Base-by-base conservation (phyloP, 2,113 vertebrate species). In the Oreochromis niloticus region DNA sequence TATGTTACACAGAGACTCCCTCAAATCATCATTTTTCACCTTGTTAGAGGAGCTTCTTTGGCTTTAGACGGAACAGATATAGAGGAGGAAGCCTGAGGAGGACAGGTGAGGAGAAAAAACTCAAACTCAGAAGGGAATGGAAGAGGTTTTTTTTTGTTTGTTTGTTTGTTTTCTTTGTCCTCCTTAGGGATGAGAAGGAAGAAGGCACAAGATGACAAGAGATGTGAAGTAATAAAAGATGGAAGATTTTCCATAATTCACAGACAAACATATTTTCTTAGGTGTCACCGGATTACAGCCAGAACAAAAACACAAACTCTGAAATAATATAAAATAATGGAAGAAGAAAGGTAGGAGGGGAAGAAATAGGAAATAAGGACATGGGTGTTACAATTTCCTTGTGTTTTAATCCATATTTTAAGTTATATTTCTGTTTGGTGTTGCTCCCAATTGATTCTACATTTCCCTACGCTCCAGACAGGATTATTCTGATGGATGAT, bases 371-470 rank as follows among this genome's bases (percentile, higher is more conserved):
- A 87, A 91, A 73, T 78, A 63, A 87, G 52, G 75, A 27, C 83
- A 75, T 2, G 9, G 13, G 12, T 83, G 57, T 59, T 82, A 63
- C 48, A 36, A 39, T 57, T 84, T 57, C 16, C 52, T 14, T 1
- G 3, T 68, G 61, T 89, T 89, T 86, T 81, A 91, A 85, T 92
- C 52, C 85, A 92, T 91, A 86, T 89, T 89, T 90, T 54, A 91
- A 50, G 27, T 22, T n/a, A 11, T 27, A 36, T 88, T 34, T 88
- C 61, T 86, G 32, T 85, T 86, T 84, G 80, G 48, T 61, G 86
- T 24, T 2, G 24, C 34, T 91, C 85, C 81, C 24, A 27, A 50
- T 84, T 11, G 27, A 75, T 34, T 85, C 59, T 13, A 24, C 54
- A n/a, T 54, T 59, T 66, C 83, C 50, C 79, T 1, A 34, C 4